A percentile compares a stretch with the other conserved stretches of the same genome.
Conservation (phyloP, 2,797 vertebrate genomes). For the Cyclopterus lumpus region DNA sequence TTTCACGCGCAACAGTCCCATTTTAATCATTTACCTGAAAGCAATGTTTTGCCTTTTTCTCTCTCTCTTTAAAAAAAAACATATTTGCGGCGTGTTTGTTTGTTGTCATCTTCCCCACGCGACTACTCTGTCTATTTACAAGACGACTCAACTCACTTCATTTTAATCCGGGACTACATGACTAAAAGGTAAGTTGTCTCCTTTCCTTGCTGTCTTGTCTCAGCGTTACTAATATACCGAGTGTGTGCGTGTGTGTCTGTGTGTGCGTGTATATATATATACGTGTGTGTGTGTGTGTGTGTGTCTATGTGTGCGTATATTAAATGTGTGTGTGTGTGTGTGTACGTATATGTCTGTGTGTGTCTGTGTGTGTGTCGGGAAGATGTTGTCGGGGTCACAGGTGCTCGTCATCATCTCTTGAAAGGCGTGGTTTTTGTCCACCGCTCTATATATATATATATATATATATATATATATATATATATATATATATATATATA, state of each 20-base stretch:
- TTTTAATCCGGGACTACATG: conserved; percentile 73
- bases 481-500: conserved; percentile 81
- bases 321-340: conserved; percentile 43
- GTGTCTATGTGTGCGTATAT: no score
- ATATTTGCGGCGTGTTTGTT: conserved; percentile 71
- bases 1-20: conserved; percentile 79
- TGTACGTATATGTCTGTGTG: conserved; percentile 42
- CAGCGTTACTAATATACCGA: conserved; percentile 47
- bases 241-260: conserved; percentile 40
- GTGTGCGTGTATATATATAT: conserved; percentile 40
- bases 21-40: conserved; percentile 87
- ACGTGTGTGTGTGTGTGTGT: conserved; percentile 46
- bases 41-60: conserved; percentile 65
- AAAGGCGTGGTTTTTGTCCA: conserved; percentile 87
- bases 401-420: conserved; percentile 85
- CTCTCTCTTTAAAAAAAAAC: conserved; percentile 49
- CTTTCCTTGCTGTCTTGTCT: conserved; percentile 73
- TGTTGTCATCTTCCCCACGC: conserved; percentile 75
- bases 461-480: conserved; percentile 81
- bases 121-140: conserved; percentile 73
- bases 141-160: conserved; percentile 70
- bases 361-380: conserved; percentile 53
- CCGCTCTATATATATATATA: conserved; percentile 80
- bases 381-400: conserved; percentile 83
- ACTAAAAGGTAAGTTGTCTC: conserved; percentile 82